These are phyloP conservation scores for Xestia rhomboidea DNA, from an alignment of 2,888 invertebrate genomes.

Conservation along the genomic window DNA sequence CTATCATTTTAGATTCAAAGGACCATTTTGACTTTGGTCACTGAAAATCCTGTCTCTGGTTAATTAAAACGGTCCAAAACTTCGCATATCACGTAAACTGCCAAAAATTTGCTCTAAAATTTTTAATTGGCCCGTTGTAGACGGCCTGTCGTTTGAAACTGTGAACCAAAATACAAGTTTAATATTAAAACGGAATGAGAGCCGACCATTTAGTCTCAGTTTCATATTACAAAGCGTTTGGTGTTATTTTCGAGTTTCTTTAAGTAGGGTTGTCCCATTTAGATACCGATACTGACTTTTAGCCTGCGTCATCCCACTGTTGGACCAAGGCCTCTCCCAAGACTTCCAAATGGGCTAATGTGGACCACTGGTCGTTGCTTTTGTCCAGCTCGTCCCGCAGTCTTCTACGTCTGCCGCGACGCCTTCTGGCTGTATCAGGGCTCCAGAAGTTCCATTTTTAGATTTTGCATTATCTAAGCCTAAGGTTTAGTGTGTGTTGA, in stretches of 20 bases:
- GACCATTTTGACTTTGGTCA: not conserved
- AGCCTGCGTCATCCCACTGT: too few species aligned
- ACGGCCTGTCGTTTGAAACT: slow-evolving; percentile 39
- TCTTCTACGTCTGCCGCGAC: too few species aligned
- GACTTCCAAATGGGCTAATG: too few species aligned
- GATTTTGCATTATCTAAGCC: too few species aligned
- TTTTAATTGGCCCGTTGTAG: slow-evolving; percentile 51
- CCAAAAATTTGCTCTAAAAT: slow-evolving; percentile 26
- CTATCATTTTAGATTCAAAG: not conserved
- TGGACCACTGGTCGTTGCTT: too few species aligned
- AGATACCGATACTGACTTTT: too few species aligned
- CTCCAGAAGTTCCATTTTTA: not conserved
- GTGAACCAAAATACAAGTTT: slow-evolving; percentile 52
- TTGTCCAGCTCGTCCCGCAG: too few species aligned
- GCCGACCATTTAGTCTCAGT: slow-evolving; percentile 48
- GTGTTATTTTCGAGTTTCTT: slow-evolving; percentile 45
- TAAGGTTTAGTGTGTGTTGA: not conserved
- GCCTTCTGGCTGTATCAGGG: too few species aligned
- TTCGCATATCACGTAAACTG: slow-evolving; percentile 7
- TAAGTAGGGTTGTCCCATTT: slow-evolving; percentile 48
- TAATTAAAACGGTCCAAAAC: slow-evolving; percentile 41
- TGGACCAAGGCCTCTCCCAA: too few species aligned
- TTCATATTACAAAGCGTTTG: slow-evolving; percentile 52
- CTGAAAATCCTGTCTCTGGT: not conserved
- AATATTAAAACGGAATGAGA: slow-evolving; percentile 59